Evolutionary conservation across 2,797 vertebrate genomes (phyloP).

Genomic region (Remorina albescens): DNA sequence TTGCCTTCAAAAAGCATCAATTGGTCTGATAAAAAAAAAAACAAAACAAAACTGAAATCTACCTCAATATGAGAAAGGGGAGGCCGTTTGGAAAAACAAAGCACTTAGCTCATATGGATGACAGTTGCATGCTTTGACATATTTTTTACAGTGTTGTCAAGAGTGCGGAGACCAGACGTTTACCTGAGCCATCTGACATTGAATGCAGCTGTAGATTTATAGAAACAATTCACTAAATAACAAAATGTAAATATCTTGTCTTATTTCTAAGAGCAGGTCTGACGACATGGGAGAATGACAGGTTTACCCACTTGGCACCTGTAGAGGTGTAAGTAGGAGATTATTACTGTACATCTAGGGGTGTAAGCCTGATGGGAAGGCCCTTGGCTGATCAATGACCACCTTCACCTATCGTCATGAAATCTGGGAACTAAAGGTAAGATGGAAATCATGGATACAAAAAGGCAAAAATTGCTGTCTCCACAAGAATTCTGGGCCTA

Average conservation of each 20-base stretch:
- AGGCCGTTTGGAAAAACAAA: slow-evolving; percentile 12
- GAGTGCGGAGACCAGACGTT: not conserved
- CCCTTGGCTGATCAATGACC: slow-evolving; percentile 9
- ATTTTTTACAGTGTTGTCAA: not conserved
- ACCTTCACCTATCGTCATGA: slow-evolving; percentile 16
- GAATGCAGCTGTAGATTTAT: slow-evolving; percentile 1
- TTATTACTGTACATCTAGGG: slow-evolving; percentile 8
- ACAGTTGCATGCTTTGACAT: not conserved
- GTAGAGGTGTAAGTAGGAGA: not conserved
- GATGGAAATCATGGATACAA: slow-evolving; percentile 13
- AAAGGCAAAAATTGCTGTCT: slow-evolving; percentile 16
- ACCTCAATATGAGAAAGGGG: slow-evolving; percentile 10
- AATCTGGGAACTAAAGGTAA: slow-evolving; percentile 24
- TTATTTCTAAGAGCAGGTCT: not conserved
- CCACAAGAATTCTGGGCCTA: slow-evolving; percentile 8
- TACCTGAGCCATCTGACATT: not conserved
- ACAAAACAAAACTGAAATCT: slow-evolving; percentile 12
- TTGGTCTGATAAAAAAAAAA: slow-evolving; percentile 30
- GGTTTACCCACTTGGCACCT: not conserved
- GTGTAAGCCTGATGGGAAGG: not conserved
- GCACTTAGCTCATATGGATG: not conserved
- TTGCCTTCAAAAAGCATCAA: no score
- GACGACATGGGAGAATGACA: slow-evolving; percentile 12
- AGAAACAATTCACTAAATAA: slow-evolving; percentile 11
- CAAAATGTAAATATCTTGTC: not conserved